Percentiles rank a stretch among this genome's conserved stretches.
These are phyloP conservation scores for Dasypolia templi DNA, from an alignment of 2,888 invertebrate species.

Conservation along the genomic window DNA sequence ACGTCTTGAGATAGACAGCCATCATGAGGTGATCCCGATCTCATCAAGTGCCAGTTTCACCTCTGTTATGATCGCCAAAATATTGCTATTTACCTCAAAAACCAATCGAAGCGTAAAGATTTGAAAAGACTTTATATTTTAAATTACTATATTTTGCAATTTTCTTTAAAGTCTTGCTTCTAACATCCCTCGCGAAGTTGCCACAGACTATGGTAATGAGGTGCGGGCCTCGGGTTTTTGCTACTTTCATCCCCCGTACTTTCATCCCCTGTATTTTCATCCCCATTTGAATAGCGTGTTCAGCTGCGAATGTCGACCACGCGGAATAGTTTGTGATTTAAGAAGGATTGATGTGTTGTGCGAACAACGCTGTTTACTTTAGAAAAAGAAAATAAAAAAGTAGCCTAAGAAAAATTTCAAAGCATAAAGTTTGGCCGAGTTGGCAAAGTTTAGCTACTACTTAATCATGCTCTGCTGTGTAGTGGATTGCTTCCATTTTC, in stretches of 20 bases:
- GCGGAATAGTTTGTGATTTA: constrained; percentile 69
- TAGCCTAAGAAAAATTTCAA: neutral
- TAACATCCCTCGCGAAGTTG: constrained; percentile 68
- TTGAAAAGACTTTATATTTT: constrained; percentile 54
- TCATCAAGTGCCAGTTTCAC: neutral
- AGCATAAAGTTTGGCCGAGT: neutral
- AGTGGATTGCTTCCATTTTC: neutral
- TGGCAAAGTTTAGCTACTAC: neutral
- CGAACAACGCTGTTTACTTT: constrained; percentile 40
- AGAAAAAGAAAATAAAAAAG: neutral
- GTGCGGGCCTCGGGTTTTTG: constrained; percentile 79
- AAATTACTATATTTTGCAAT: constrained; percentile 63
- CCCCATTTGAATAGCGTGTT: constrained; percentile 79
- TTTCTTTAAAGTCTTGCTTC: constrained; percentile 66
- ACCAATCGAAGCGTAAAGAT: constrained; percentile 25
- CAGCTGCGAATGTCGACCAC: constrained; percentile 68
- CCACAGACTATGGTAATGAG: constrained; percentile 82
- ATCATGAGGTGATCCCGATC: too few relatives aligned
- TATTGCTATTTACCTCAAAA: constrained; percentile 46
- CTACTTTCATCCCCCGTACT: constrained; percentile 75
- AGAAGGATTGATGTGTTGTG: constrained; percentile 65
- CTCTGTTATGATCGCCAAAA: constrained; percentile 10
- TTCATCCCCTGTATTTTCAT: constrained; percentile 66
- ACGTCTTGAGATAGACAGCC: neutral
- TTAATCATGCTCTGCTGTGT: neutral